Evolutionary conservation across 2,797 vertebrate species (phyloP).

Genomic region (Mallotus villosus): DNA sequence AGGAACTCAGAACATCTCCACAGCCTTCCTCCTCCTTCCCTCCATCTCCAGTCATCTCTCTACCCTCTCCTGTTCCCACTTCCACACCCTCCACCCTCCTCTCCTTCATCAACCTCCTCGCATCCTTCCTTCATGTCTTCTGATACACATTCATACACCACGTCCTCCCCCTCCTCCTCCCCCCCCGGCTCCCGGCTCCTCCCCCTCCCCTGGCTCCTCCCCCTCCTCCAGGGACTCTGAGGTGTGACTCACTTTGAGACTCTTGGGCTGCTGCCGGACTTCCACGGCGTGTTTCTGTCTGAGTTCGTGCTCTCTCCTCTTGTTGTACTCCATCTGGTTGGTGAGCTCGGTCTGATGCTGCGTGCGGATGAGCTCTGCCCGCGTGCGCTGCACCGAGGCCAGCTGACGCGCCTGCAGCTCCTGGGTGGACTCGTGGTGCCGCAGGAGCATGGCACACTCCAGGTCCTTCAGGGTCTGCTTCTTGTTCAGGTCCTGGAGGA

Average conservation of each 20-base stretch:
- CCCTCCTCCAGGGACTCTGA: slow-evolving; percentile 9
- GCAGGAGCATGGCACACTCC: slow-evolving; percentile 89
- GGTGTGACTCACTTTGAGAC: slow-evolving; percentile 90
- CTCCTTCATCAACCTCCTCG: slow-evolving; percentile 37
- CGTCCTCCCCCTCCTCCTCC: slow-evolving; percentile 38
- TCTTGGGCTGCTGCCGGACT: slow-evolving; percentile 94
- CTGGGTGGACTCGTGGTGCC: slow-evolving; percentile 91
- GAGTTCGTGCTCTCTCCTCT: slow-evolving; percentile 89
- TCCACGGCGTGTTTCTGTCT: slow-evolving; percentile 90
- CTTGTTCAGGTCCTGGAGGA: slow-evolving; percentile 87
- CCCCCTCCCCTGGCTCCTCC: slow-evolving; percentile 29
- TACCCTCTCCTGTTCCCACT: background rate
- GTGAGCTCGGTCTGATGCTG: slow-evolving; percentile 95
- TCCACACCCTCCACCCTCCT: slow-evolving; percentile 10
- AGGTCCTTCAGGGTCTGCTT: slow-evolving; percentile 93
- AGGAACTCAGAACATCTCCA: slow-evolving; percentile 13
- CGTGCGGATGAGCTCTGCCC: slow-evolving; percentile 89
- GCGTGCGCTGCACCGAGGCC: slow-evolving; percentile 84
- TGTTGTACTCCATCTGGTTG: slow-evolving; percentile 96
- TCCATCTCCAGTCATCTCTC: slow-evolving; percentile 20
- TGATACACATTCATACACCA: background rate
- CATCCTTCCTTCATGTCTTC: slow-evolving; percentile 22
- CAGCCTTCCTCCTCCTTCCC: slow-evolving; percentile 36
- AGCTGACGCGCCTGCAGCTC: slow-evolving; percentile 91
- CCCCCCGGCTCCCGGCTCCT: slow-evolving; percentile 31